Evolutionary conservation across 2,113 vertebrate genomes (phyloP), one percentile per base, ranked within the genome.

Genomic region (Amphiprion ocellaris): DNA sequence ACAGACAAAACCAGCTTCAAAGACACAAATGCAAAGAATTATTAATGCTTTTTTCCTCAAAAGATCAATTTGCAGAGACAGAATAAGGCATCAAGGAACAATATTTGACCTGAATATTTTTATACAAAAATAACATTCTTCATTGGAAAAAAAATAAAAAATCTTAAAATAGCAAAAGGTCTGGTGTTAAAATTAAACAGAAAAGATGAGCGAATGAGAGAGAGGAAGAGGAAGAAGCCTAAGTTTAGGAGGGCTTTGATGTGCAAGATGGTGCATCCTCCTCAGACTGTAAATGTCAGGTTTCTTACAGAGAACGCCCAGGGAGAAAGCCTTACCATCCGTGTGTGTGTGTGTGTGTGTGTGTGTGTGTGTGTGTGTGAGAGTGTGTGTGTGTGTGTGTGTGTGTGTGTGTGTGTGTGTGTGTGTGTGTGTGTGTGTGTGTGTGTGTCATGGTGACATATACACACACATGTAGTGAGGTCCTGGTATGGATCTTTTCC

Each of bases 261-360:
- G 67, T 86, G 81, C 66, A 88, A 82, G 76, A 81, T 82, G 80
- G 66, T 77, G 84, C 82, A 76, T 74, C 79, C 60, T 67, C 79
- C 76, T 77, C 33, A 50, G 30, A 59, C 71, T 69, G 74, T 69
- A 90, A 90, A 91, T 90, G 92, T 86, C 89, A 92, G 81, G 84
- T 89, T 87, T 86, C 84, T 82, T 69, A 75, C 80, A 63, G 82
- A 85, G 80, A 64, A 84, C 52, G 23, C 84, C 79, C 47, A 69
- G 66, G 33, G 76, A 76, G 70, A 55, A 12, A 63, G 56, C 47
- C 76, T 46, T 33, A 55, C 54, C 79, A 67, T n/a, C n/a, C 4
- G 15, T 15, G 52, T 64, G 53, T 64, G 54, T 66, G 53, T 70
- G 39, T 21, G 54, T 71, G 54, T 52, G 60, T 54, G 52, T 37